Percentiles rank a stretch among this genome's conserved stretches.
phyloP scores from a whole-genome alignment of 2,888 invertebrate species.

The Eilema griseolum region DNA sequence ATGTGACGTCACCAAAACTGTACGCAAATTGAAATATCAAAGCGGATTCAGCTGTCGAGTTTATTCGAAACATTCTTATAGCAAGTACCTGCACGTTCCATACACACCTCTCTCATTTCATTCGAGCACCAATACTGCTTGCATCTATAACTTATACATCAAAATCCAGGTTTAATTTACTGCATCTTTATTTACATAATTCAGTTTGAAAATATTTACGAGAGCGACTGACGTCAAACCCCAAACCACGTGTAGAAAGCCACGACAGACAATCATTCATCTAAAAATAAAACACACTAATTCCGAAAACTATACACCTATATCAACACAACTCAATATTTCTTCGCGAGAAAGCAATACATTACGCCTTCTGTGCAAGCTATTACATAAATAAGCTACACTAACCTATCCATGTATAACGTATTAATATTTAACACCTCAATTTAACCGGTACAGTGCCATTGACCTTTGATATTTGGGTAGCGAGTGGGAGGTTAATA shows the following conservation, averaged over 20 bases:
- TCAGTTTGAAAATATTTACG: background rate
- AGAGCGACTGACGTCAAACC: no score
- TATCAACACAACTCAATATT: background rate
- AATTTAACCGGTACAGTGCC: conserved; percentile 23
- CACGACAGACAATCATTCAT: background rate
- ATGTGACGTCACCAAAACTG: no score
- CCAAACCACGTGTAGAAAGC: no score
- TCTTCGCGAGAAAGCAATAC: conserved; percentile 16
- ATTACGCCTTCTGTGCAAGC: conserved; percentile 23
- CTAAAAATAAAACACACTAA: background rate
- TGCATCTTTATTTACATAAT: background rate
- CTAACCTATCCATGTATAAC: conserved; percentile 21
- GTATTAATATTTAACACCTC: background rate
- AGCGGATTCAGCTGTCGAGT: no score
- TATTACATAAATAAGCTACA: conserved; percentile 7
- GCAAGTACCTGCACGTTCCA: no score
- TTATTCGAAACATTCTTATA: no score
- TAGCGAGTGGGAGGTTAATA: conserved; percentile 51
- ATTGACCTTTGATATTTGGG: conserved; percentile 68
- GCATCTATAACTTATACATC: no score
- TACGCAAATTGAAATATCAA: no score
- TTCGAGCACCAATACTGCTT: background rate
- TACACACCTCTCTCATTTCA: background rate
- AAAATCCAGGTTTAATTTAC: no score
- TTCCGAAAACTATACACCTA: background rate